phyloP scores from a whole-genome alignment of 2,797 vertebrate genomes.

The Lagocephalus sceleratus region DNA sequence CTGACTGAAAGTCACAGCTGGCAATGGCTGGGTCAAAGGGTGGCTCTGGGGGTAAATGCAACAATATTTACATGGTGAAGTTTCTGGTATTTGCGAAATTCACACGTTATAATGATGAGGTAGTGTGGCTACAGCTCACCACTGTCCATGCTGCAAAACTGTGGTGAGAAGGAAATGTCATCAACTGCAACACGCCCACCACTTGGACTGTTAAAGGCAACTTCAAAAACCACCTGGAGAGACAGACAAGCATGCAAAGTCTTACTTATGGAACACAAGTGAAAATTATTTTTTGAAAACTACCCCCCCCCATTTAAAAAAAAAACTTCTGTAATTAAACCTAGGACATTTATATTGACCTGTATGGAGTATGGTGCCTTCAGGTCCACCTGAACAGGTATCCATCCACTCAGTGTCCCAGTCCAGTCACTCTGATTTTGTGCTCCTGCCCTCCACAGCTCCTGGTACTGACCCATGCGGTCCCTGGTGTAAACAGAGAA shows the following conservation, averaged over 20 bases:
- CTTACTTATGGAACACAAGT: too few relatives aligned
- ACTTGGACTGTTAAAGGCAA: conserved; percentile 87
- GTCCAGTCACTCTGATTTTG: conserved; percentile 52
- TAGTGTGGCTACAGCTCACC: conserved; percentile 64
- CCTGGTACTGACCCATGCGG: conserved; percentile 84
- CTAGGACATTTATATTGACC: conserved; percentile 45
- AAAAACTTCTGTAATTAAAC: background rate
- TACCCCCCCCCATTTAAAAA: too few relatives aligned
- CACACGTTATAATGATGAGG: too few relatives aligned
- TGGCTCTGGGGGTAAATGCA: conserved; percentile 78
- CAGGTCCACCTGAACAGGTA: conserved; percentile 85
- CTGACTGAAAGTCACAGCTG: conserved; percentile 88
- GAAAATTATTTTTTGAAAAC: too few relatives aligned
- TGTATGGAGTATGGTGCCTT: conserved; percentile 77
- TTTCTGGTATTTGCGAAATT: too few relatives aligned
- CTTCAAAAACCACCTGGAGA: conserved; percentile 91
- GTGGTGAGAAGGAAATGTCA: conserved; percentile 89
- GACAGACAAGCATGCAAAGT: too few relatives aligned
- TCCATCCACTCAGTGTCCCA: conserved; percentile 70
- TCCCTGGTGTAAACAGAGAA: conserved; percentile 88
- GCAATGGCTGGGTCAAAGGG: conserved; percentile 81
- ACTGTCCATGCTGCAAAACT: conserved; percentile 85
- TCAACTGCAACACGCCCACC: conserved; percentile 88
- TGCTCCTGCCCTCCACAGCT: conserved; percentile 83
- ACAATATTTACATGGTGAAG: too few relatives aligned